Evolutionary conservation across 2,888 invertebrate species (phyloP).

Genomic region (Thelaira solivaga): DNA sequence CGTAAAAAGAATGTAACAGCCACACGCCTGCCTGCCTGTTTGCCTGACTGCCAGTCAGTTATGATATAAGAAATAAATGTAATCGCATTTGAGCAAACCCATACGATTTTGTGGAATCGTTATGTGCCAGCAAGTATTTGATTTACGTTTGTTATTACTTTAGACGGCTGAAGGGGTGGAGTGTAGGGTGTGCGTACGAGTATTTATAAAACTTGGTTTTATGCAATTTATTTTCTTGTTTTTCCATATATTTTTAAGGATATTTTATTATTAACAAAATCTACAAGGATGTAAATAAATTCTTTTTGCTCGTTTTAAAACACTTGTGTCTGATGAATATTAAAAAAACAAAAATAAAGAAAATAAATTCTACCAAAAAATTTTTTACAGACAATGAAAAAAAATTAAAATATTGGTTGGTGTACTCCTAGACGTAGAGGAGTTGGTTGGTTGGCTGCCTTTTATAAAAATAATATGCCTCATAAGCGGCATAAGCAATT

Average conservation of each 20-base stretch:
- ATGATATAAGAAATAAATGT: not conserved
- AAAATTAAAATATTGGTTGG: not conserved
- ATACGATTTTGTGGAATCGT: not conserved
- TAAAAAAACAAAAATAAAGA: not conserved
- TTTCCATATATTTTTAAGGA: slow-evolving; percentile 47
- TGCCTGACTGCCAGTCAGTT: not conserved
- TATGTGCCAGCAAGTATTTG: slow-evolving; percentile 18
- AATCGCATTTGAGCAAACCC: not conserved
- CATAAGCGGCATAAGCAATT: slow-evolving; percentile 38
- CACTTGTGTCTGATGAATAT: slow-evolving; percentile 50
- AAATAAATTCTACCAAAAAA: slow-evolving; percentile 17
- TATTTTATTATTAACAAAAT: slow-evolving; percentile 55
- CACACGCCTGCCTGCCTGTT: no score
- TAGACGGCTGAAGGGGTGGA: no score
- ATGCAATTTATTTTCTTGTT: slow-evolving; percentile 37
- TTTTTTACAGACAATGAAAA: slow-evolving; percentile 26
- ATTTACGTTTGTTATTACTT: slow-evolving; percentile 45
- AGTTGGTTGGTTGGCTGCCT: slow-evolving; percentile 41
- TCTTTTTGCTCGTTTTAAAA: slow-evolving; percentile 40
- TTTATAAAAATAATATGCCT: slow-evolving; percentile 41
- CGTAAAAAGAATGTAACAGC: slow-evolving; percentile 9
- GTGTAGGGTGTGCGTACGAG: no score
- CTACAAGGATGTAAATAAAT: slow-evolving; percentile 39
- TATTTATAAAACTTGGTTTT: not conserved
- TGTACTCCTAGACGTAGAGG: slow-evolving; percentile 38